phyloP scores from a whole-genome alignment of 1,140 invertebrate genomes.

The Hyphantria cunea region DNA sequence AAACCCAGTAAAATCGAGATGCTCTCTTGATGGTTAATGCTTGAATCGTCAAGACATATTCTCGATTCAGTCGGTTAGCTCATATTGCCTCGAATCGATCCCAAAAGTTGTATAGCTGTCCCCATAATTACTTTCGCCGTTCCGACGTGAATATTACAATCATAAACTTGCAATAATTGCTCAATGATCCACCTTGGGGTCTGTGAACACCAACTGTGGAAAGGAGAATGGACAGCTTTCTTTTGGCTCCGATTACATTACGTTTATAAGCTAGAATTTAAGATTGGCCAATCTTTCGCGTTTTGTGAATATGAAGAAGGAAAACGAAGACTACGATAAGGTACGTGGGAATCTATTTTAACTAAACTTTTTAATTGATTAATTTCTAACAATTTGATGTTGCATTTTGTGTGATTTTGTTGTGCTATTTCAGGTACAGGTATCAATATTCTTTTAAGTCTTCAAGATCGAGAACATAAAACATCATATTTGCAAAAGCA shows the following conservation, averaged over 20 bases:
- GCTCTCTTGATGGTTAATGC: slow-evolving; percentile 24
- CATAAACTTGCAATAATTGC: slow-evolving; percentile 59
- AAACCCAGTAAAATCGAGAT: slow-evolving; percentile 43
- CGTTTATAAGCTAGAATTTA: slow-evolving; percentile 47
- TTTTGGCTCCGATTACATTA: slow-evolving; percentile 58
- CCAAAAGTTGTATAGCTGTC: slow-evolving; percentile 56
- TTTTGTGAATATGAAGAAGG: slow-evolving; percentile 43
- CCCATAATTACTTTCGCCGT: slow-evolving; percentile 61
- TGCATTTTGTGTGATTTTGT: slow-evolving; percentile 61
- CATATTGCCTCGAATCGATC: slow-evolving; percentile 57
- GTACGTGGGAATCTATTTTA: slow-evolving; percentile 55
- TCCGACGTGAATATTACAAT: slow-evolving; percentile 52
- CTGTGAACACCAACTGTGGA: slow-evolving; percentile 12
- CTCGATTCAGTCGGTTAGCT: slow-evolving; percentile 52
- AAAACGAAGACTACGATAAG: slow-evolving; percentile 52
- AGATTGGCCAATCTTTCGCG: slow-evolving; percentile 74
- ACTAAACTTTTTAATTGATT: slow-evolving; percentile 38
- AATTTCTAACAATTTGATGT: slow-evolving; percentile 55
- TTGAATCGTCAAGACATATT: slow-evolving; percentile 32
- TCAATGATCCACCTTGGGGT: slow-evolving; percentile 52
- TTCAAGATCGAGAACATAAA: neutral
- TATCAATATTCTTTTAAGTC: slow-evolving; percentile 60
- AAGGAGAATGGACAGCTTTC: slow-evolving; percentile 45
- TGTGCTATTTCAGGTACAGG: slow-evolving; percentile 77
- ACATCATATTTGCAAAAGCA: neutral